Evolutionary conservation across 64 coral and sea anemone genomes (phyloP).

Genomic region (Dendronephthya gigantea): DNA sequence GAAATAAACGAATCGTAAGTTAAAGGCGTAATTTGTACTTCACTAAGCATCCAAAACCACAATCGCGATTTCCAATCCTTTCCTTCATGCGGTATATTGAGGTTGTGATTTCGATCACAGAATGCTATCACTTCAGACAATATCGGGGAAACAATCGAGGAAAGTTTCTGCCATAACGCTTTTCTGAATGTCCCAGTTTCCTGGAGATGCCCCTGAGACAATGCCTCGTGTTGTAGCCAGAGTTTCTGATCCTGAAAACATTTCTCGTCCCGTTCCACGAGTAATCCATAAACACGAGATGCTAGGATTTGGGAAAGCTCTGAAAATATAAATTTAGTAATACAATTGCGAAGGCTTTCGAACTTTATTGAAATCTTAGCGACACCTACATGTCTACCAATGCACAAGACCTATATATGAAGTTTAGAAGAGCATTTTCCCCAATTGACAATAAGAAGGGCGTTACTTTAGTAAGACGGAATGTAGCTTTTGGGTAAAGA

Average conservation of each 20-base stretch:
- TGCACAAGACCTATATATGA: too few relatives aligned
- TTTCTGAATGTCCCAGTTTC: conserved; percentile 72
- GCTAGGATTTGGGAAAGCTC: conserved; percentile 41
- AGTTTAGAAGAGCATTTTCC: too few relatives aligned
- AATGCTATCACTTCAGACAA: conserved; percentile 57
- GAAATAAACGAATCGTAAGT: conserved; percentile 51
- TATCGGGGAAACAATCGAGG: conserved; percentile 55
- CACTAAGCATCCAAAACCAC: conserved; percentile 48
- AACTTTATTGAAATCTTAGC: too few relatives aligned
- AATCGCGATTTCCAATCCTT: background rate
- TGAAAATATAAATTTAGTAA: background rate
- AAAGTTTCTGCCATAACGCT: conserved; percentile 70
- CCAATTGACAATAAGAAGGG: too few relatives aligned
- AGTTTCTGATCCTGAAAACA: background rate
- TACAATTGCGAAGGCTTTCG: too few relatives aligned
- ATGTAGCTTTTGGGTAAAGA: too few relatives aligned
- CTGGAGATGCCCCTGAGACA: conserved; percentile 45
- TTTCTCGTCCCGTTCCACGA: conserved; percentile 50
- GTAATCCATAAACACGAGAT: conserved; percentile 42
- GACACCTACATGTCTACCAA: too few relatives aligned
- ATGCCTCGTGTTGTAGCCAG: conserved; percentile 56
- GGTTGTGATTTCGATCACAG: conserved; percentile 54
- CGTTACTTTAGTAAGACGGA: too few relatives aligned
- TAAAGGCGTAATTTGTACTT: conserved; percentile 18
- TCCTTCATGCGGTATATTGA: conserved; percentile 39